Evolutionary conservation across 35 echinoderm and acorn worm genomes (phyloP), one percentile per base, ranked within the genome.

Genomic region (Patiria miniata): DNA sequence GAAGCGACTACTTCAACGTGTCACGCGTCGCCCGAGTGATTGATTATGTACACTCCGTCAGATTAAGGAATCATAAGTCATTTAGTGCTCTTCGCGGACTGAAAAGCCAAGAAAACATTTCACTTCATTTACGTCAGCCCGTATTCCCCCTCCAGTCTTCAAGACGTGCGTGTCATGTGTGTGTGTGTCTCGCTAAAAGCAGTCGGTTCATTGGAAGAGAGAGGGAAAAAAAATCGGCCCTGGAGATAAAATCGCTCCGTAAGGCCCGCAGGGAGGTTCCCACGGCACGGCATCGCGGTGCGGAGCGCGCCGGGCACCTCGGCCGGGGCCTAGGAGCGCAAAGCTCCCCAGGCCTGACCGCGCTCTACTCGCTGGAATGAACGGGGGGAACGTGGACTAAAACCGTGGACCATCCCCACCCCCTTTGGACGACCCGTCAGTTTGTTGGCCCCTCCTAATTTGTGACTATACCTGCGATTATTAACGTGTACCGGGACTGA

Each of bases 81-180:
- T 73, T 73, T 73, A 73, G 65, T 73, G 34, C 29, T 73, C 65
- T 34, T 73, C 34, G 29, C 65, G 10, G 14, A 32, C 29, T 73
- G 34, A 61, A 34, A 73, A 73, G 34, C 23, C 34, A 26, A 73
- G 34, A 34, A 73, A 36, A 73, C 8, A 2, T 73, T 60, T 7
- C 26, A 26, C 29, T 73, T 73, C 65, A 73, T 73, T 73, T 73
- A 23, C 65, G 65, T 73, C 65, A 73, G 1, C 65, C 65, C 65
- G 22, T 23, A 73, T 73, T 73, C 65, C 65, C 65, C 65, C 26
- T 30, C 19, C 14, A 73, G 65, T 73, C 65, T 73, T 73, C 65
- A 73, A 73, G 65, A 73, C 65, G 65, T 73, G 65, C 29, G 65
- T 73, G 65, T 23, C 65, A n/a, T n/a, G n/a, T n/a, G n/a, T n/a